Conservation (phyloP, 2,113 vertebrate genomes). For the Charina bottae region DNA sequence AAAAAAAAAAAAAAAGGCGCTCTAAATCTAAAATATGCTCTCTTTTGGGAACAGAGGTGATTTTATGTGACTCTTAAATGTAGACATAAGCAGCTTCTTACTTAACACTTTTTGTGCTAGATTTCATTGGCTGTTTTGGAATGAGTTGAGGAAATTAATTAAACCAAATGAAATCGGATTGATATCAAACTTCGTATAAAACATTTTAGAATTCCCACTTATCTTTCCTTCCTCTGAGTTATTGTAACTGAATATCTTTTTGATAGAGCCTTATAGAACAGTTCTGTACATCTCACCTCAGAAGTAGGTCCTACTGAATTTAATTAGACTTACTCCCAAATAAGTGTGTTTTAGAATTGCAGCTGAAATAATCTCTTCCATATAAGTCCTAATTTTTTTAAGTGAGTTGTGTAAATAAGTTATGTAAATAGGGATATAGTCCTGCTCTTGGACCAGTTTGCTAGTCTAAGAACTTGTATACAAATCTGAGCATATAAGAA, state of each 20-base stretch:
- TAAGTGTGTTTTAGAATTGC: background rate
- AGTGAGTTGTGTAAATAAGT: background rate
- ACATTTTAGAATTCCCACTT: slow-evolving; percentile 6
- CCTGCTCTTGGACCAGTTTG: background rate
- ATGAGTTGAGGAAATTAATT: background rate
- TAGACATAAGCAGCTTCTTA: slow-evolving; percentile 5
- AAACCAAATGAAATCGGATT: background rate
- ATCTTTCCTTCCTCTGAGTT: background rate
- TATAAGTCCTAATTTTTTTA: too few species aligned
- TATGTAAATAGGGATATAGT: background rate
- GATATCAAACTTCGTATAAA: background rate
- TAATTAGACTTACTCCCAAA: background rate
- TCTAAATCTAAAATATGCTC: background rate
- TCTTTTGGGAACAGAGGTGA: background rate
- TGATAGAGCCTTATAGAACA: background rate
- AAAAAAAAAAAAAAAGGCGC: slow-evolving; percentile 30
- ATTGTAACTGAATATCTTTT: slow-evolving; percentile 3
- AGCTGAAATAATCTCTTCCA: background rate
- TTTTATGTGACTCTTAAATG: slow-evolving; percentile 32
- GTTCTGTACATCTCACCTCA: background rate
- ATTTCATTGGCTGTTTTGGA: slow-evolving; percentile 15
- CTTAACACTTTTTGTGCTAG: background rate
- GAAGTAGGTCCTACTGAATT: background rate
- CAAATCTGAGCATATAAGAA: background rate
- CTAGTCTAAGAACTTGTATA: background rate